A percentile compares a stretch with the other conserved stretches of the same genome.
Evolutionary conservation across 2,888 invertebrate genomes (phyloP).

Genomic region (Polia nebulosa): DNA sequence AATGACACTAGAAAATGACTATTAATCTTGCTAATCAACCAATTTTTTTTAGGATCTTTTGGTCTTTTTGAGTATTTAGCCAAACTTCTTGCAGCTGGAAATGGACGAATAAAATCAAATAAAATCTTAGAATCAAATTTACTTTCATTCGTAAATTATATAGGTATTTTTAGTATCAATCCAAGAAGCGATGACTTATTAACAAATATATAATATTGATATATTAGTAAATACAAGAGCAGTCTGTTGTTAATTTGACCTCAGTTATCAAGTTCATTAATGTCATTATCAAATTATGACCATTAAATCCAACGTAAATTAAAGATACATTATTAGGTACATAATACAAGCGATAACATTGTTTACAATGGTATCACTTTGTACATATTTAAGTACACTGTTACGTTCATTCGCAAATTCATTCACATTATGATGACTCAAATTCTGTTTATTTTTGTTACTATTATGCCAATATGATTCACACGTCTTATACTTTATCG

Average conservation of each 20-base stretch:
- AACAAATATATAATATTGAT: conserved; percentile 31
- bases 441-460: conserved; percentile 68
- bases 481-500: conserved; percentile 21
- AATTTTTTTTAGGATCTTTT: conserved; percentile 13
- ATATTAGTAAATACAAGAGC: conserved; percentile 38
- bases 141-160: background rate
- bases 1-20: conserved; percentile 25
- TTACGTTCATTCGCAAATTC: conserved; percentile 65
- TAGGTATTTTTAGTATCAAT: background rate
- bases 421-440: conserved; percentile 73
- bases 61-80: background rate
- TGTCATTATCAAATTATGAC: conserved; percentile 53
- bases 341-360: conserved; percentile 68
- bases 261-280: conserved; percentile 56
- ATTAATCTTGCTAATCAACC: conserved; percentile 33
- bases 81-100: background rate
- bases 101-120: background rate
- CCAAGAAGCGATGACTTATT: conserved; percentile 1
- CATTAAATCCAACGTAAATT: conserved; percentile 55
- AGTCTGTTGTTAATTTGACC: conserved; percentile 34
- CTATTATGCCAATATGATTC: conserved; percentile 52
- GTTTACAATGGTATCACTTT: conserved; percentile 73
- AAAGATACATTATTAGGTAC: conserved; percentile 44
- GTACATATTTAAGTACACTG: conserved; percentile 64
- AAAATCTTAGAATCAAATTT: background rate